Evolutionary conservation across 2,797 vertebrate species (phyloP).

Genomic region (Crenuchus spilurus): DNA sequence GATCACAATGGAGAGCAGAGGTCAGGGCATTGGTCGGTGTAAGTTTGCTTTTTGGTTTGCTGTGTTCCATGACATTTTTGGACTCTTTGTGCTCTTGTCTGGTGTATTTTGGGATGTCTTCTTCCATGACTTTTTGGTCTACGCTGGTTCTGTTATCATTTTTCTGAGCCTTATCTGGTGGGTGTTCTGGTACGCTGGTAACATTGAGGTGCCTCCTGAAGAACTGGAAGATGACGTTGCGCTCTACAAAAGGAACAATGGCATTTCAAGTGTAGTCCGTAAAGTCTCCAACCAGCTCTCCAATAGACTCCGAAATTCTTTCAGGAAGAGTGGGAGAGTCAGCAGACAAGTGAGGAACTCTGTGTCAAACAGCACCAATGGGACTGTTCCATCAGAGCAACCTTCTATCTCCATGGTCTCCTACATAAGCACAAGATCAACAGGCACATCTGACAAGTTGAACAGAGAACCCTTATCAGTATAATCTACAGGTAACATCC

Average conservation of each 20-base stretch:
- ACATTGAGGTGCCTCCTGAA: constrained; percentile 86
- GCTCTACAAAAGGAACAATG: constrained; percentile 62
- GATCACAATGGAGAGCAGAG: constrained; percentile 61
- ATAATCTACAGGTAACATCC: constrained; percentile 55
- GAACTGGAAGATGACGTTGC: constrained; percentile 82
- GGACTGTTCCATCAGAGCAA: constrained; percentile 40
- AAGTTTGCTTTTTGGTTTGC: constrained; percentile 90
- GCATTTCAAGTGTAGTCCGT: constrained; percentile 66
- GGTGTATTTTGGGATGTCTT: constrained; percentile 83
- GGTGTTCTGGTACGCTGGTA: constrained; percentile 94
- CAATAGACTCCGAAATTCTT: constrained; percentile 66
- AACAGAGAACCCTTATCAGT: constrained; percentile 66
- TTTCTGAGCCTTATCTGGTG: constrained; percentile 95
- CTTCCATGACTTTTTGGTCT: constrained; percentile 88
- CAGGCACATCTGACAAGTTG: constrained; percentile 42
- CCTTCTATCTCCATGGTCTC: constrained; percentile 59
- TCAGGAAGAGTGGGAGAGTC: constrained; percentile 56
- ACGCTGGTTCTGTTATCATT: constrained; percentile 85
- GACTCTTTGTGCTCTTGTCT: constrained; percentile 79
- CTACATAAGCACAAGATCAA: constrained; percentile 35
- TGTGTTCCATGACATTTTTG: constrained; percentile 84
- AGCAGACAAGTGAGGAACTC: not conserved
- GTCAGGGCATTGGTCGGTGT: constrained; percentile 83
- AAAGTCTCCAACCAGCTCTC: constrained; percentile 73
- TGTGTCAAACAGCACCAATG: not conserved